Base-by-base conservation (phyloP, 2,888 invertebrate species). In the Nineta flava region DNA sequence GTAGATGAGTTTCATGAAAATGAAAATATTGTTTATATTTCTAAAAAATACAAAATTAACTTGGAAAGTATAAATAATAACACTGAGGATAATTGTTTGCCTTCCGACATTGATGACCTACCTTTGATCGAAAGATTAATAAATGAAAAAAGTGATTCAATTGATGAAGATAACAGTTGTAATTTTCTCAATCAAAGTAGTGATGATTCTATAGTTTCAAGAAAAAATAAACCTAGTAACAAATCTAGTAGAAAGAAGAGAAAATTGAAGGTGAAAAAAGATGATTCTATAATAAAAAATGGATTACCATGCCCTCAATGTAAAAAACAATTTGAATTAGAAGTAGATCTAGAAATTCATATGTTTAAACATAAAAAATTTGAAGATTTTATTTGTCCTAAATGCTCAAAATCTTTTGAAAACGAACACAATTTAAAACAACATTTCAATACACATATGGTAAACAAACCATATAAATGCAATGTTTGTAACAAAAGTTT, bases 361-460 rank as follows among this genome's bases (percentile, higher is more conserved):
- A 54, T 57, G 53, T 59, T 61, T 26, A 54, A 59, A 9, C 64
- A 64, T 55, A 59, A 59, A 3, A 21, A 15, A 48, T 16, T 9
- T 10, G 16, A 41, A 7, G 13, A 31, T 7, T 19, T 48, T 9
- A 50, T 56, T 40, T 64, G 64, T 53, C 60, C 59, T 6, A 46
- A 61, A 42, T 64, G 64, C 45, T 54, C 57, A 38, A 64, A 64
- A 55, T 47, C 53, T 17, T 64, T 61, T 55, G 52, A 53, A 12
- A 57, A 60, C 55, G 50, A 61, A 32, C 62, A 61, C 53, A 58
- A 60, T 26, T 54, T 64, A 47, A 60, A 57, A 50, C 54, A 63
- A 44, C 64, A 64, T 50, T 58, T 63, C 34, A 54, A 60, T 10
- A 63, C 58, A 26, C 64, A 64, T 50, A 58, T 64, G 56, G 53